A percentile compares a stretch with the other conserved stretches of the same genome.
Evolutionary conservation across 2,888 invertebrate genomes (phyloP).

Genomic region (Amitus sp.): DNA sequence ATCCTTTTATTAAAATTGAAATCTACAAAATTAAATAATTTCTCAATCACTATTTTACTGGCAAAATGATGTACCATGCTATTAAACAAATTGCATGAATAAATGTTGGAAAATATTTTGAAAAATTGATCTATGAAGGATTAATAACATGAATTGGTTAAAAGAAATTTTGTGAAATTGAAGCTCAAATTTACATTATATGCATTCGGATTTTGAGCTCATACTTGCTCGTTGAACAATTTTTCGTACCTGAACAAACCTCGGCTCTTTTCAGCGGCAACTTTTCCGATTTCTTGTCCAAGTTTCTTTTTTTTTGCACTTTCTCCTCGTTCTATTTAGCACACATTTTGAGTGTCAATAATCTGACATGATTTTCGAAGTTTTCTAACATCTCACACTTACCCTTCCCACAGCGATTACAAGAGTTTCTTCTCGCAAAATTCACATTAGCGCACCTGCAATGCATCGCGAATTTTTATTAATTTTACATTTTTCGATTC

Average conservation of each 20-base stretch:
- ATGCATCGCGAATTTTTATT: slow-evolving; percentile 20
- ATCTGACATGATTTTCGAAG: too few relatives aligned
- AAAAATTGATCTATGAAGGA: too few relatives aligned
- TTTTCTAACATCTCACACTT: too few relatives aligned
- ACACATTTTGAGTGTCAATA: background rate
- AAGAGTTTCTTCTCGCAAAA: slow-evolving; percentile 88
- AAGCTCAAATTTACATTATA: too few relatives aligned
- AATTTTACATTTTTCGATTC: background rate
- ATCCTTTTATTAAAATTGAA: background rate
- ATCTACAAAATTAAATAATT: too few relatives aligned
- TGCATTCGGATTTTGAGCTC: too few relatives aligned
- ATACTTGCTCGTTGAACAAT: background rate
- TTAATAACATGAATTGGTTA: too few relatives aligned
- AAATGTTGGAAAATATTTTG: too few relatives aligned
- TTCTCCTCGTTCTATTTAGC: slow-evolving; percentile 63
- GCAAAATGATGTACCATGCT: too few relatives aligned
- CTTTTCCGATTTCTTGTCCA: slow-evolving; percentile 97
- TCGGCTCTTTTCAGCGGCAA: slow-evolving; percentile 96
- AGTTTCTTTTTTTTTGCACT: slow-evolving; percentile 80
- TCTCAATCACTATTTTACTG: too few relatives aligned
- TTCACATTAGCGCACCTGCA: slow-evolving; percentile 90
- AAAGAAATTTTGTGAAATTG: too few relatives aligned
- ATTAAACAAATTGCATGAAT: too few relatives aligned
- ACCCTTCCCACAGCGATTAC: slow-evolving; percentile 92
- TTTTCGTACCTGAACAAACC: slow-evolving; percentile 75